Base-by-base conservation (phyloP, 2,888 invertebrate species). In the Himalopsyche anomala region DNA sequence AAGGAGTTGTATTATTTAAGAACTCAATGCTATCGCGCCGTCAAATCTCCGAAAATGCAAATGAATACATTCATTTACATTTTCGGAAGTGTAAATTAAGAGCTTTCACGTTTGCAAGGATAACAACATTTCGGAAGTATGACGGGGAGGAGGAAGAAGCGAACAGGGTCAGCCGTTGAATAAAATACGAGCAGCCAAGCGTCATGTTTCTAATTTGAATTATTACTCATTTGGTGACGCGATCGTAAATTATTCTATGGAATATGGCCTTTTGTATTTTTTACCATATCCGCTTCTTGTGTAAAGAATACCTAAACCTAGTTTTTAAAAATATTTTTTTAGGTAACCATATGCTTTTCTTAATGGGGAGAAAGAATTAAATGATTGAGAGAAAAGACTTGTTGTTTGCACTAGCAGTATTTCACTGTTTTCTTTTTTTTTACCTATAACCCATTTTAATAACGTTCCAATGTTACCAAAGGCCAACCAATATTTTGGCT, bases 21-120 rank as follows among this genome's bases (percentile, higher is more conserved):
- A 62, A 62, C 19, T 62, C 19, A 62, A 62, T 62, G 19, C 19
- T 19, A 62, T 62, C 19, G 28, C 62, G 8, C 62, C 19, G 19
- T 19, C 9, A 3, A 62, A 62, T 62, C 62, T 19, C 19, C 28
- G 15, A 62, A 62, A 28, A 62, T 62, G 62, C 62, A 62, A 62
- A 62, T 62, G 62, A 62, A 62, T 62, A 62, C 62, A 62, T 62
- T 62, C 19, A 62, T 62, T 62, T 62, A 62, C 62, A 62, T 62
- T 62, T 62, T 62, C 62, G 62, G 62, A 62, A 62, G 62, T 19
- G 62, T 62, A 62, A 62, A 62, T 62, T 62, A 62, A 62, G 62
- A 62, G 62, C 62, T 62, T 62, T 62, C 19, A 28, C 28, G 62
- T 62, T 62, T 62, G 62, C 19, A 28, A n/a, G 62, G 62, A 62